These are phyloP conservation scores for Hipparchia sbordonii DNA, from an alignment of 2,888 invertebrate genomes.

Conservation along the genomic window DNA sequence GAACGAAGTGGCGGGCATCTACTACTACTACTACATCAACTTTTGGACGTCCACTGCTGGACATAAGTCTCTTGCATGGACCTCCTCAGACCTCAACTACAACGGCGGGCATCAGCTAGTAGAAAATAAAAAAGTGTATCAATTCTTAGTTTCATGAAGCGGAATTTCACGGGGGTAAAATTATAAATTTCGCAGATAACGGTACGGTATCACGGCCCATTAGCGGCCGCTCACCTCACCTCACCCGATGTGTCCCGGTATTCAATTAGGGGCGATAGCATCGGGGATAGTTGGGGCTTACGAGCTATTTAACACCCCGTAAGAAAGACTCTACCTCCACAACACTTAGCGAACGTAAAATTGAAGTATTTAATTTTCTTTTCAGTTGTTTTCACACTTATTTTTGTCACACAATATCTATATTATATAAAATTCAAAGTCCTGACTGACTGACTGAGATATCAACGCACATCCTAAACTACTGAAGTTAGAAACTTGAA, in stretches of 20 bases:
- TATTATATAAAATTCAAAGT: no score
- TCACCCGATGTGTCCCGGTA: constrained; percentile 24
- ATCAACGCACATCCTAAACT: no score
- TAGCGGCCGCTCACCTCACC: constrained; percentile 27
- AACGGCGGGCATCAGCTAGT: no score
- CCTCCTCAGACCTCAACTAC: no score
- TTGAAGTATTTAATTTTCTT: not conserved
- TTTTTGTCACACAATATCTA: no score
- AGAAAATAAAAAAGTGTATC: not conserved
- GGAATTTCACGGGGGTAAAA: constrained; percentile 20
- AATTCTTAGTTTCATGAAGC: not conserved
- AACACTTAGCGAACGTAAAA: no score
- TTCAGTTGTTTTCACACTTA: not conserved
- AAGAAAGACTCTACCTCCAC: not conserved
- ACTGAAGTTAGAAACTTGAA: no score
- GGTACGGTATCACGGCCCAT: constrained; percentile 26
- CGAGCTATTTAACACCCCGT: constrained; percentile 10
- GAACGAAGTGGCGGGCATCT: no score
- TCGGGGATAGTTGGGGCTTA: constrained; percentile 34
- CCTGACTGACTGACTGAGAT: no score
- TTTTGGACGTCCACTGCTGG: no score
- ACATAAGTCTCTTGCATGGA: no score
- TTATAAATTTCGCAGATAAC: constrained; percentile 32
- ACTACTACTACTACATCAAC: no score
- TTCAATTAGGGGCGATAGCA: constrained; percentile 34